Conservation (phyloP, 2,113 vertebrate species). For the Hippotragus niger region DNA sequence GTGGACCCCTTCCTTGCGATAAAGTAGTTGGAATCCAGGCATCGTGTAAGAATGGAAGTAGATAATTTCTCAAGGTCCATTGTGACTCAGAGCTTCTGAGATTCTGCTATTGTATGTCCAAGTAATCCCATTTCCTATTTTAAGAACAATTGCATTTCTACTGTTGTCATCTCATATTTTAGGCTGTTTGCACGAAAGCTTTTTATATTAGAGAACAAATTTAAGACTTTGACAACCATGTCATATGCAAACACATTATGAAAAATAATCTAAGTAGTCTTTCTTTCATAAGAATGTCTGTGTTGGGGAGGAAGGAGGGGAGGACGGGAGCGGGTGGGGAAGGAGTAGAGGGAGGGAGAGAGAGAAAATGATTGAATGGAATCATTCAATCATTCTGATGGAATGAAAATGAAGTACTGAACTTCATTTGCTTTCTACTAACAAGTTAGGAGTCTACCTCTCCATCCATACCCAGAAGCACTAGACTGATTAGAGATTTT, state of each 20-base stretch:
- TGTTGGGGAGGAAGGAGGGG: no score
- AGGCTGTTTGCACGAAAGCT: background rate
- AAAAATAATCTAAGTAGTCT: background rate
- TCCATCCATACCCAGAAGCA: background rate
- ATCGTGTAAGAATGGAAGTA: background rate
- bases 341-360: background rate
- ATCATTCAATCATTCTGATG: background rate
- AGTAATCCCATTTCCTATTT: slow-evolving; percentile 7
- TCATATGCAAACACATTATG: background rate
- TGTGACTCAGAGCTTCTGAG: background rate
- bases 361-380: background rate
- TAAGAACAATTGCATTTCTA: background rate
- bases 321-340: background rate
- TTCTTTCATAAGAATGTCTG: background rate
- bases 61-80: background rate
- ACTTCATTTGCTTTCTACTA: slow-evolving; percentile 3
- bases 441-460: background rate
- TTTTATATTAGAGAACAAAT: slow-evolving; percentile 20
- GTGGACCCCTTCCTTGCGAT: background rate
- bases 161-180: slow-evolving; percentile 18
- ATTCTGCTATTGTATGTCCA: background rate
- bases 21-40: slow-evolving; percentile 28
- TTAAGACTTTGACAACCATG: slow-evolving; percentile 12
- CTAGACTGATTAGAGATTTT: background rate
- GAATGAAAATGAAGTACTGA: background rate